Conservation (phyloP, 2,888 invertebrate species). For the Meteorus cinctellus region DNA sequence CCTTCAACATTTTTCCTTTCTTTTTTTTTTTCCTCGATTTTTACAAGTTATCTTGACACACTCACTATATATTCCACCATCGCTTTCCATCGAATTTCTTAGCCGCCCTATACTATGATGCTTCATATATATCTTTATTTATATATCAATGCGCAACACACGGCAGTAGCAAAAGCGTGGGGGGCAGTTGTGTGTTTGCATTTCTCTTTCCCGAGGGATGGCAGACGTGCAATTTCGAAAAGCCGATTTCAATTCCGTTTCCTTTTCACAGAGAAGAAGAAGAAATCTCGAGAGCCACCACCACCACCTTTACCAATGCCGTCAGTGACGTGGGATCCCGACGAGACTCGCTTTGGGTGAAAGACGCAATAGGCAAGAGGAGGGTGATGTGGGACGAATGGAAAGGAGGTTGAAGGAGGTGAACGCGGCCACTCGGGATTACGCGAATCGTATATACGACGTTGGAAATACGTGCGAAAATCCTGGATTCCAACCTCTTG, state of each 20-base stretch:
- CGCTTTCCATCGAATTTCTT: constrained; percentile 49
- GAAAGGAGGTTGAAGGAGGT: constrained; percentile 43
- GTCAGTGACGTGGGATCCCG: constrained; percentile 34
- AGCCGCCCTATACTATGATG: constrained; percentile 36
- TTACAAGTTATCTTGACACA: constrained; percentile 29
- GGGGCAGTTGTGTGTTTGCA: constrained; percentile 66
- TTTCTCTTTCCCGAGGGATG: constrained; percentile 62
- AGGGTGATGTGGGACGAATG: constrained; percentile 12
- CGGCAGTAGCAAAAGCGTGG: neutral
- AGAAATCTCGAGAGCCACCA: constrained; percentile 61
- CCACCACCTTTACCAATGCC: neutral
- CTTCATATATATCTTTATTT: constrained; percentile 5
- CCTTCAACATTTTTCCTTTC: constrained; percentile 25
- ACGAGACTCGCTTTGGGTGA: constrained; percentile 28
- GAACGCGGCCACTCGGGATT: constrained; percentile 56
- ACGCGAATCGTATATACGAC: constrained; percentile 57
- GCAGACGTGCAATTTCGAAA: constrained; percentile 68
- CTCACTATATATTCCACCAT: constrained; percentile 1
- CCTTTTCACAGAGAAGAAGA: constrained; percentile 60
- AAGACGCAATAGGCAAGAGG: neutral
- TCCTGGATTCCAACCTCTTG: constrained; percentile 53
- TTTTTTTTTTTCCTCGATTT: constrained; percentile 21
- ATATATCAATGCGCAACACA: neutral
- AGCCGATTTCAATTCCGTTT: constrained; percentile 71
- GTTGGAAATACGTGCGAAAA: constrained; percentile 62